phyloP scores from a whole-genome alignment of 2,113 vertebrate genomes.

The Tragelaphus imberbis region DNA sequence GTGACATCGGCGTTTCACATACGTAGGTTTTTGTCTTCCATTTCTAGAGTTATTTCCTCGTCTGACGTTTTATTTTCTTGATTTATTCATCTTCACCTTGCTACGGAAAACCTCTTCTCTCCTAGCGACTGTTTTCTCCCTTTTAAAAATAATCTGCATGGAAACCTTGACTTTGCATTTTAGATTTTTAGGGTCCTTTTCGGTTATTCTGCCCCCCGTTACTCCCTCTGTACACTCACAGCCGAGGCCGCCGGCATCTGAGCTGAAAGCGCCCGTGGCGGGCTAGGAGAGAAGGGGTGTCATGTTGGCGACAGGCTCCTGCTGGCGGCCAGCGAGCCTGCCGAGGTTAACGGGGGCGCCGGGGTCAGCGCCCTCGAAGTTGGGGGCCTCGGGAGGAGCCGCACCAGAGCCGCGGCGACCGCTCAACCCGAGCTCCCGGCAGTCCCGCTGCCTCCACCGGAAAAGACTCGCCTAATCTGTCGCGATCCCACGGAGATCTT shows the following conservation, averaged over 20 bases:
- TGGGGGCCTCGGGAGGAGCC: background rate
- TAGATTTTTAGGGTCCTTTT: background rate
- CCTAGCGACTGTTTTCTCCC: background rate
- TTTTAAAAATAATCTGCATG: background rate
- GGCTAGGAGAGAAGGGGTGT: background rate
- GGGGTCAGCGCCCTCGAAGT: constrained; percentile 45
- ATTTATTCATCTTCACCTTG: background rate
- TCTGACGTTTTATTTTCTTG: background rate
- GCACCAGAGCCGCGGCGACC: background rate
- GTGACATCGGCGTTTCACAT: background rate
- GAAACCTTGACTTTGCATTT: background rate
- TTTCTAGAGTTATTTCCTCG: background rate
- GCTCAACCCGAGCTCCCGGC: background rate
- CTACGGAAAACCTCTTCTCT: background rate
- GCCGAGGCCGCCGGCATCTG: background rate
- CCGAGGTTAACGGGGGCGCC: background rate
- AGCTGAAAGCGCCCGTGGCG: background rate
- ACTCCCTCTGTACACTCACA: background rate
- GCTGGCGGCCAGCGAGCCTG: background rate
- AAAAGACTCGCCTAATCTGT: background rate
- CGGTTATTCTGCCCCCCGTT: background rate
- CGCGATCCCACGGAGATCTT: background rate
- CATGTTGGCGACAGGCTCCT: background rate
- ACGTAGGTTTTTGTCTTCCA: background rate
- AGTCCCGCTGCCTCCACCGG: background rate